These are phyloP conservation scores for Ophion ventricosus DNA, from an alignment of 2,888 invertebrate species.

Conservation along the genomic window DNA sequence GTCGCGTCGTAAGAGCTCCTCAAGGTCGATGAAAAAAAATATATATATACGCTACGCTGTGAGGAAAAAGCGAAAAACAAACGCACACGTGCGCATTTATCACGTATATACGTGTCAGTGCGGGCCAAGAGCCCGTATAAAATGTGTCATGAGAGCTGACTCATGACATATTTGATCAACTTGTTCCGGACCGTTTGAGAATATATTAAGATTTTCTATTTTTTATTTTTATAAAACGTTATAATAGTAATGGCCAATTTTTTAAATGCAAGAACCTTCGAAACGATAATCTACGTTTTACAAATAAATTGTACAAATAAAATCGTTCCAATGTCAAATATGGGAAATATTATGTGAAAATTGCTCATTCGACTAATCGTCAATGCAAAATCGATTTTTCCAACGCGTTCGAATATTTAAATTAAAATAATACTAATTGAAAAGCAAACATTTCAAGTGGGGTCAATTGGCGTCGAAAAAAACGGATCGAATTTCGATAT, in stretches of 20 bases:
- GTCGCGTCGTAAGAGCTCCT: conserved; percentile 46
- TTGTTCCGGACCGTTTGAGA: not conserved
- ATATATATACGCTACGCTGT: conserved; percentile 6
- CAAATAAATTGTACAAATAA: not conserved
- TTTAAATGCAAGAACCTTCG: not conserved
- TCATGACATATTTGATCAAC: conserved; percentile 21
- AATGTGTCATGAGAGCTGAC: conserved; percentile 1
- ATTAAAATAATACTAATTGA: no score
- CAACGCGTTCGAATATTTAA: no score
- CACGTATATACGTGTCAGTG: conserved; percentile 9
- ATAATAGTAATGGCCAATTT: not conserved
- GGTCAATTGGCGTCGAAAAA: no score
- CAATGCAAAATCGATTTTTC: no score
- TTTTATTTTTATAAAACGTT: not conserved
- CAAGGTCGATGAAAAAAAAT: conserved; percentile 20
- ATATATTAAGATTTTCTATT: not conserved
- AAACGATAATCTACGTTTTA: not conserved
- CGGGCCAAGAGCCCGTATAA: not conserved
- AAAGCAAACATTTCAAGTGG: no score
- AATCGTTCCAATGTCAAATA: no score
- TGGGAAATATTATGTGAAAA: no score
- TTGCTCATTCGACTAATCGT: no score
- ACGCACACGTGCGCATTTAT: not conserved
- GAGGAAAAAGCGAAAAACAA: conserved; percentile 9
- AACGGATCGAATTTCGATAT: no score